Percentiles rank a stretch among this genome's conserved stretches.
Conservation (phyloP, 2,888 invertebrate genomes). For the Microplitis manilae region DNA sequence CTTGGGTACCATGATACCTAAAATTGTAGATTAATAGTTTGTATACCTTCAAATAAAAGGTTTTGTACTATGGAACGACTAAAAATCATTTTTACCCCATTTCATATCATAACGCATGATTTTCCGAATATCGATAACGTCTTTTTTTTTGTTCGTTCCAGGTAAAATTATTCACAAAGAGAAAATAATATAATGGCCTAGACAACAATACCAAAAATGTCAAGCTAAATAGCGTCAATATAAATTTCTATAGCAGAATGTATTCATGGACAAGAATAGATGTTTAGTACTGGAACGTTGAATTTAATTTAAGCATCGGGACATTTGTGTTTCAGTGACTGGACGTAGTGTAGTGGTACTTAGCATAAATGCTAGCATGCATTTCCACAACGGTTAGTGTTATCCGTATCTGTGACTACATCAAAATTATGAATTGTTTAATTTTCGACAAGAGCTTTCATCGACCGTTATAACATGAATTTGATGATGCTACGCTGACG, state of each 20-base stretch:
- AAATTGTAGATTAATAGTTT: too few species aligned
- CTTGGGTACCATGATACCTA: too few species aligned
- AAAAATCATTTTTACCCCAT: too few species aligned
- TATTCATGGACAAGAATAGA: neutral
- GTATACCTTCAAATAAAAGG: too few species aligned
- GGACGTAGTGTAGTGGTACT: constrained; percentile 6
- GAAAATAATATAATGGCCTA: constrained; percentile 20
- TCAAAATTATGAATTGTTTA: constrained; percentile 25
- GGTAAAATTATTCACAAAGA: neutral
- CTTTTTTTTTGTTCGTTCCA: neutral
- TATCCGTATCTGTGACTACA: constrained; percentile 21
- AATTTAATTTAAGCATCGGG: constrained; percentile 51
- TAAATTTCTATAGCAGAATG: neutral
- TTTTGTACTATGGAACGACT: too few species aligned
- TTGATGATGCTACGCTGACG: neutral
- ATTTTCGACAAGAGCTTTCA: constrained; percentile 19
- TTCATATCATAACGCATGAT: too few species aligned
- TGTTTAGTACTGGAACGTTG: constrained; percentile 42
- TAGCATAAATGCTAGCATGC: constrained; percentile 20
- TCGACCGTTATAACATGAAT: neutral
- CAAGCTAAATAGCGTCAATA: neutral
- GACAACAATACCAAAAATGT: neutral
- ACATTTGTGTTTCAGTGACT: constrained; percentile 47
- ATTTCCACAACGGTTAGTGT: constrained; percentile 20
- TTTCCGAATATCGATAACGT: neutral